Evolutionary conservation across 1,140 invertebrate species (phyloP).

Genomic region (Drosophila arawakana): DNA sequence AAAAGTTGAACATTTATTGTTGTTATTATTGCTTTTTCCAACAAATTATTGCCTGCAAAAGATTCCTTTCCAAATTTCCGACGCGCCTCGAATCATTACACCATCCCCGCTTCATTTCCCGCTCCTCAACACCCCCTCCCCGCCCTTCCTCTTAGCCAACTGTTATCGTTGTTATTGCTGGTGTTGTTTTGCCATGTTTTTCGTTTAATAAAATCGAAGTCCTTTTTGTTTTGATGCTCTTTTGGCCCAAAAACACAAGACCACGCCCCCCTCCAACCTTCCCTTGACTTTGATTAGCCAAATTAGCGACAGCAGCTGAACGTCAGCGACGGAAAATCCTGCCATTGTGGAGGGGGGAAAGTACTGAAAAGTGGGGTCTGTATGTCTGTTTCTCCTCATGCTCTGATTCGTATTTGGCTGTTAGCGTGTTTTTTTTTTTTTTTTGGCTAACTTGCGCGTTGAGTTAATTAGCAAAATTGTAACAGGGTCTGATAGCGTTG

Average conservation of each 20-base stretch:
- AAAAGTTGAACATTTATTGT: constrained; percentile 75
- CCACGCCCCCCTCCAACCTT: background rate
- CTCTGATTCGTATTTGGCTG: constrained; percentile 15
- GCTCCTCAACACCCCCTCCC: background rate
- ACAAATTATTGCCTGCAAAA: constrained; percentile 68
- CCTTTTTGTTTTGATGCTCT: constrained; percentile 40
- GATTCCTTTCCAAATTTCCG: constrained; percentile 67
- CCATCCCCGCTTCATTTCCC: background rate
- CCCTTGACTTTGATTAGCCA: constrained; percentile 70
- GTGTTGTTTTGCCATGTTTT: constrained; percentile 43
- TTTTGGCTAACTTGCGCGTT: constrained; percentile 59
- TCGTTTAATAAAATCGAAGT: constrained; percentile 78
- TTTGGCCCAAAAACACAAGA: background rate
- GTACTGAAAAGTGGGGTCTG: background rate
- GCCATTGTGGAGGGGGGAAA: background rate
- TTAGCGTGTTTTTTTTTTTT: constrained; percentile 24
- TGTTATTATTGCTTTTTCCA: constrained; percentile 65
- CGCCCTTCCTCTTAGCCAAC: background rate
- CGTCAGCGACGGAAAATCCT: background rate
- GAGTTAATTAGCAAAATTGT: constrained; percentile 82
- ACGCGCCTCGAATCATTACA: background rate
- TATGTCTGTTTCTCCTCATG: background rate
- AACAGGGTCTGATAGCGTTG: constrained; percentile 63
- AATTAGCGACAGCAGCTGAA: constrained; percentile 67
- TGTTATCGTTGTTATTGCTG: constrained; percentile 7